Conservation (phyloP, 2,797 vertebrate genomes). For the Phoeniculus purpureus region DNA sequence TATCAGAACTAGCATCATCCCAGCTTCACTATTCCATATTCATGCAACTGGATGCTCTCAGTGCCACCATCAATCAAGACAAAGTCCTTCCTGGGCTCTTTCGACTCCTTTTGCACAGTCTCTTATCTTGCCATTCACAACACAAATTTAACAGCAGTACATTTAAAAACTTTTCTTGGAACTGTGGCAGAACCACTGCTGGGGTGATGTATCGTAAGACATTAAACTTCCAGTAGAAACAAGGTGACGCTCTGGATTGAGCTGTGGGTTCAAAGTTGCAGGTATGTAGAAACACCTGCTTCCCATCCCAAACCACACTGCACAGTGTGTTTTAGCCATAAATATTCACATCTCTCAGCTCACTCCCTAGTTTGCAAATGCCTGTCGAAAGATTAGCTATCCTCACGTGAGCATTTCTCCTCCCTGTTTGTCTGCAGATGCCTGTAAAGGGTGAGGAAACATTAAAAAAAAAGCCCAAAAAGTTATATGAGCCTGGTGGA, state of each 20-base stretch:
- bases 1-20: neutral
- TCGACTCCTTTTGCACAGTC: neutral
- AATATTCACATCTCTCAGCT: conserved; percentile 14
- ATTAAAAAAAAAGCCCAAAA: neutral
- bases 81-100: neutral
- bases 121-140: neutral
- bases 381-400: neutral
- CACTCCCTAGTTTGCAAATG: neutral
- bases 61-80: neutral
- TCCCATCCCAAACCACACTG: conserved; percentile 22
- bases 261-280: neutral
- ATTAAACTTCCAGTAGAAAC: conserved; percentile 1
- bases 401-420: neutral
- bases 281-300: neutral
- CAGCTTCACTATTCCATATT: neutral
- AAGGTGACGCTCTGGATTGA: neutral
- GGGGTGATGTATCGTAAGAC: neutral
- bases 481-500: neutral
- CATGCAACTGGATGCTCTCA: neutral
- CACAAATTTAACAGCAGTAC: neutral
- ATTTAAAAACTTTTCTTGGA: neutral
- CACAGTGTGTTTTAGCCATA: neutral
- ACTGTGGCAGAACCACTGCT: neutral
- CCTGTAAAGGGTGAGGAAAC: neutral
- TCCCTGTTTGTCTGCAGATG: neutral